A percentile compares a stretch with the other conserved stretches of the same genome.
phyloP scores from a whole-genome alignment of 2,797 vertebrate genomes.

The Chrysocyon brachyurus region DNA sequence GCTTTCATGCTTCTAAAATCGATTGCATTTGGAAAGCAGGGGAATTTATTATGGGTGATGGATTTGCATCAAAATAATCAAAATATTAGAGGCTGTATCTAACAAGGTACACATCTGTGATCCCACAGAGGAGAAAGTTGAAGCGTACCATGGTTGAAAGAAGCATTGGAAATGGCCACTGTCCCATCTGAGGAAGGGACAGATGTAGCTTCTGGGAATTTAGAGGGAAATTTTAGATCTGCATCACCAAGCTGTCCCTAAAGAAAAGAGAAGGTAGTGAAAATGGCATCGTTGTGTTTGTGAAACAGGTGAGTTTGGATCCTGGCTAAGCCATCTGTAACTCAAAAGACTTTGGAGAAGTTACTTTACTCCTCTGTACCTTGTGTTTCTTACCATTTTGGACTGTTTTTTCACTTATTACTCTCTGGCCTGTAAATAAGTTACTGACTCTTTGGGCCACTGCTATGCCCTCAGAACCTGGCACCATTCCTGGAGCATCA shows the following conservation, averaged over 20 bases:
- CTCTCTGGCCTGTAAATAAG: not conserved
- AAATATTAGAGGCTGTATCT: conserved; percentile 72
- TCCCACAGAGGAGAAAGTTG: not conserved
- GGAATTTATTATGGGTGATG: conserved; percentile 76
- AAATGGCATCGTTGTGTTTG: accelerated
- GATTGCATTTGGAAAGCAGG: conserved; percentile 83
- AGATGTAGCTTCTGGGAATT: not conserved
- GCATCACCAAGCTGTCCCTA: not conserved
- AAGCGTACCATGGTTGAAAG: not conserved
- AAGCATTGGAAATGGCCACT: accelerated
- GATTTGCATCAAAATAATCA: conserved; percentile 88
- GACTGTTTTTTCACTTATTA: not conserved
- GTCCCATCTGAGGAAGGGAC: not conserved
- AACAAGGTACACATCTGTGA: not conserved
- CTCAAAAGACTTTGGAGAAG: not conserved
- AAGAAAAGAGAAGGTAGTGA: not conserved
- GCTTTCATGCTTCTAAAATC: conserved; percentile 86
- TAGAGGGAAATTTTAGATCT: not conserved
- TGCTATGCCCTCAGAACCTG: not conserved
- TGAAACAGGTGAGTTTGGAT: not conserved
- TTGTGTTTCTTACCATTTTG: not conserved
- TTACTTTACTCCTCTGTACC: not conserved
- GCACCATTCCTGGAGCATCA: not conserved
- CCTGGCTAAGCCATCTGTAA: not conserved
- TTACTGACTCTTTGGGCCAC: not conserved